phyloP scores from a whole-genome alignment of 2,888 invertebrate species.

The Danaus chrysippus region DNA sequence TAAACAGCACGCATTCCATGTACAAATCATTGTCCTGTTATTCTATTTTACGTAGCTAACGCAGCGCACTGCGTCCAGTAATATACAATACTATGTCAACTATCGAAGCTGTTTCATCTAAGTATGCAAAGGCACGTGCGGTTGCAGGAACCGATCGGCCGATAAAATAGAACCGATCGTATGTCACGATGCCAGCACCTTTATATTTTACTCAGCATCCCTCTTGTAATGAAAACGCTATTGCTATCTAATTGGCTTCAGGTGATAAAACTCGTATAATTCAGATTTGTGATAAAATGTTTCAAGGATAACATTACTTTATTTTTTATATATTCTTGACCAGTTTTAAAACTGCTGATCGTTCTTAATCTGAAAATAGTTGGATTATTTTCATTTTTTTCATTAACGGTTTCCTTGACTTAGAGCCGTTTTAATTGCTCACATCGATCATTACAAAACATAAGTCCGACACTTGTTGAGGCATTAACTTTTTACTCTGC shows the following conservation, averaged over 20 bases:
- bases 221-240: slow-evolving; percentile 64
- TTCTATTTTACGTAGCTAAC: slow-evolving; percentile 34
- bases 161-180: slow-evolving; percentile 63
- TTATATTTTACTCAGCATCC: slow-evolving; percentile 55
- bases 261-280: slow-evolving; percentile 7
- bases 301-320: neutral
- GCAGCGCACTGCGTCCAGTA: slow-evolving; percentile 46
- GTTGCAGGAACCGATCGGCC: slow-evolving; percentile 53
- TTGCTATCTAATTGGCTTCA: slow-evolving; percentile 56
- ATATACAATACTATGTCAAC: slow-evolving; percentile 54
- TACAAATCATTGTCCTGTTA: slow-evolving; percentile 11
- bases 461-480: slow-evolving; percentile 20
- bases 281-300: neutral
- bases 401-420: slow-evolving; percentile 43
- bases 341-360: neutral
- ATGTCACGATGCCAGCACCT: slow-evolving; percentile 60
- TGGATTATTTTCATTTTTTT: neutral
- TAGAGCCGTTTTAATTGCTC: slow-evolving; percentile 57
- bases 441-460: slow-evolving; percentile 50
- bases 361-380: neutral
- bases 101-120: slow-evolving; percentile 54
- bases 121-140: slow-evolving; percentile 64
- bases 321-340: neutral
- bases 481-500: slow-evolving; percentile 22
- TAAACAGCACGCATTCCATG: too few species aligned